Base-by-base conservation (phyloP, 1,140 invertebrate species). In the Diachasma alloeum region DNA sequence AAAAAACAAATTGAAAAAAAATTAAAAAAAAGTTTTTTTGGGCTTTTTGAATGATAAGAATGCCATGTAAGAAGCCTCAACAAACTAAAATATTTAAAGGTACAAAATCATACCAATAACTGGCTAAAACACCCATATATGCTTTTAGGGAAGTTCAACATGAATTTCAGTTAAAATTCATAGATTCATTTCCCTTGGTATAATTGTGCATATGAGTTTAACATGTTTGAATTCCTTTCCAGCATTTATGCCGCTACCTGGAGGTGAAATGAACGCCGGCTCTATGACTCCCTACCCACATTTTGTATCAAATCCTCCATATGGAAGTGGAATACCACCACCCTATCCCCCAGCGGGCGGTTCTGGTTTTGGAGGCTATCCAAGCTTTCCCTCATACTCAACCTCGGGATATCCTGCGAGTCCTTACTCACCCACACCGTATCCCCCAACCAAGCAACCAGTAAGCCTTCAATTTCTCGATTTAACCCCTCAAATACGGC, bases 241-340 rank as follows among this genome's bases (percentile, higher is more conserved):
- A 92, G 90, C 91, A 1, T 92, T 91, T 78, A 93, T 94, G 92
- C 92, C 93, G n/a, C 91, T 92, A 83, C 91, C 93, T 56, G 83
- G 84, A 76, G 81, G 85, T 70, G 89, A 83, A 22, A 69, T 80
- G 26, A 83, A 77, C 15, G 75, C 81, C 13, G 26, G 78, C 10
- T 81, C 83, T 48, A 79, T 82, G 39, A 80, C 76, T 17, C 31
- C 31, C 24, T 83, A 85, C 73, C 79, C 84, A 68, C 83, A 86
- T 4, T 87, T 87, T 78, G 85, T 83, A 68, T 80, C 81, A 56
- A 81, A 83, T 67, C 82, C 86, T 71, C 86, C 84, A 17, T 87
- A 84, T 39, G 36, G 76, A 36, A 77, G 83, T 19, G 76, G 76
- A 24, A 85, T 80, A 78, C 79, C 83, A 11, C 85, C 86, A 17